These are phyloP conservation scores for Rhyacichthys aspro DNA, from an alignment of 2,797 vertebrate genomes.

Conservation along the genomic window DNA sequence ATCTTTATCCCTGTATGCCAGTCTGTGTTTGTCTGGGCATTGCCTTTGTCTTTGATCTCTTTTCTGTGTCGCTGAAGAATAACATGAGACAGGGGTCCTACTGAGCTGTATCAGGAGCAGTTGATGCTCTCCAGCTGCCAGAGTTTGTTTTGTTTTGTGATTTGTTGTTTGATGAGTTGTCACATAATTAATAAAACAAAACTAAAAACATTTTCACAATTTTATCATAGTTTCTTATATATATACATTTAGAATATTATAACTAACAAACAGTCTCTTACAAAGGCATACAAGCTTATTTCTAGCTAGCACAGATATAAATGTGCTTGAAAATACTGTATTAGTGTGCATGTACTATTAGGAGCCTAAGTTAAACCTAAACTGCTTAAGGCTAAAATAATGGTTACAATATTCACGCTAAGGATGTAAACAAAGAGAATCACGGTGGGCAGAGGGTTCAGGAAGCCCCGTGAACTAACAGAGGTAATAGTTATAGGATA, in stretches of 20 bases:
- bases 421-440: conserved; percentile 12
- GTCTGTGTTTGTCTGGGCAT: not conserved
- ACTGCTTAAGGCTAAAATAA: not conserved
- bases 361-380: too few relatives aligned
- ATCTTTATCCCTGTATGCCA: not conserved
- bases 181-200: conserved; percentile 16
- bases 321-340: too few relatives aligned
- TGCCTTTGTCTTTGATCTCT: conserved; percentile 6
- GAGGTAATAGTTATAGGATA: conserved; percentile 30
- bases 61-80: conserved; percentile 7
- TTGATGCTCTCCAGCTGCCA: conserved; percentile 22
- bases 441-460: not conserved
- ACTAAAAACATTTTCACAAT: not conserved
- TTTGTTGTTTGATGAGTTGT: conserved; percentile 5
- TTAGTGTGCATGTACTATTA: not conserved
- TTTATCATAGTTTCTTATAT: not conserved
- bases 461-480: conserved; percentile 8
- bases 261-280: too few relatives aligned
- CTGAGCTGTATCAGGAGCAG: conserved; percentile 21
- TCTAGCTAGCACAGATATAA: too few relatives aligned
- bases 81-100: conserved; percentile 11
- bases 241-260: too few relatives aligned
- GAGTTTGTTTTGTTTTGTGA: not conserved
- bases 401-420: conserved; percentile 4
- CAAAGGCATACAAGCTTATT: too few relatives aligned